Base-by-base conservation (phyloP, 2,888 invertebrate genomes). In the Acleris cristana region DNA sequence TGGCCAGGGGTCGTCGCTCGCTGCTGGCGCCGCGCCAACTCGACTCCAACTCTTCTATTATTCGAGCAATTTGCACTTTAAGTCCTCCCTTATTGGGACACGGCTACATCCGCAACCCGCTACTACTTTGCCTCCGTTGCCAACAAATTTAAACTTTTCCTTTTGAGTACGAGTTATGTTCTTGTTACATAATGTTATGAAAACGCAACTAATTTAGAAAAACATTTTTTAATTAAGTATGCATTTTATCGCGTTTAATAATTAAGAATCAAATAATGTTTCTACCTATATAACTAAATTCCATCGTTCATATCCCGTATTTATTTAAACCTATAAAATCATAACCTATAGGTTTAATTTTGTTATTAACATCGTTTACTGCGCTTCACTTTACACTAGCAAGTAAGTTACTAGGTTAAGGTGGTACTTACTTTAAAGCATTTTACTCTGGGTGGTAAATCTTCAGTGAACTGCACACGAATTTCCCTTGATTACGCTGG, bases 11-110 rank as follows among this genome's bases (percentile, higher is more conserved):
- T 87, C 87, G 78, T 79, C 79, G 86, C 70, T 73, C 86, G 75
- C 71, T 64, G 72, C 76, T 89, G 88, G 88, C 87, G 72, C 56
- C 40, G 64, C 55, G 85, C 89, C 89, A 88, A 78, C 76, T 76
- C 71, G 74, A 55, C 53, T 57, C 69, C 76, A 75, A 79, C 80
- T 82, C 81, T 82, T 81, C 82, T 84, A 82, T 82, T 82, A 82
- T 83, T 84, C 80, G 73, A 82, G 80, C 82, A 83, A 84, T 84
- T 87, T 81, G 79, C 82, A 82, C 82, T 80, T 77, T 74, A 76
- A 78, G 73, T 72, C 72, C 74, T 64, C 49, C 64, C 69, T 58
- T 64, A 54, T 45, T 64, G 60, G 66, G 57, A 58, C 67, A 48
- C 49, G 48, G 19, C 19, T 69, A 61, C 61, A 70, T 69, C 70